Base-by-base conservation (phyloP, 2,888 invertebrate genomes). In the Lochmaea crataegi region DNA sequence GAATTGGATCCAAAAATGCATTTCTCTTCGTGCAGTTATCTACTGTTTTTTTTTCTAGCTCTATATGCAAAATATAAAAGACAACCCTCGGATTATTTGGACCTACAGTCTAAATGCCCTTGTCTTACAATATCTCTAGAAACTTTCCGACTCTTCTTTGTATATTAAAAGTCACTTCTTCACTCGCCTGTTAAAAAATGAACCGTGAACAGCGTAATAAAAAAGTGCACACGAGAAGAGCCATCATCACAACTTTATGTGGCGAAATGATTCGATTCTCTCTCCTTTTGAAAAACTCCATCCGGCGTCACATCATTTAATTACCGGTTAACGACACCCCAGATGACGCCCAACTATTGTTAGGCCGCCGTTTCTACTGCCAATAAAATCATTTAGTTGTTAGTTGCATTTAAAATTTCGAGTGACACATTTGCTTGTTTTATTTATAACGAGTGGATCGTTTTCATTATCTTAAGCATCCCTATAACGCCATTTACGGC, bases 271-370 rank as follows among this genome's bases (percentile, higher is more conserved):
- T 71, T 74, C 73, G 73, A 70, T 75, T 77, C 79, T 78, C 79
- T 78, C 80, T 84, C 60, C 61, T 65, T 66, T 82, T 83, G 80
- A 83, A 84, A 83, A 84, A 84, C 78, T 82, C 81, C 83, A 84
- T 84, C 82, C 83, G 82, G 83, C 83, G 42, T 63, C 42, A 80
- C 81, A 80, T 84, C 84, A 84, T 85, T 86, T 86, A 85, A 85
- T 85, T 85, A 85, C 84, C 84, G 84, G 83, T 84, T 85, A 85
- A 86, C 85, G 84, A 83, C 84, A 84, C 86, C 84, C 85, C 78
- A 76, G 84, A 82, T 80, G 83, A 81, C 80, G 76, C 75, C 78
- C 79, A 78, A 79, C 82, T 75, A 83, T 83, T 82, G 81, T 82
- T 82, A 82, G 83, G 83, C 80, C 82, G 81, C 78, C 80, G 82